A percentile compares a stretch with the other conserved stretches of the same genome.
Conservation (phyloP, 2,797 vertebrate genomes). For the Pseudocheirus occidentalis region DNA sequence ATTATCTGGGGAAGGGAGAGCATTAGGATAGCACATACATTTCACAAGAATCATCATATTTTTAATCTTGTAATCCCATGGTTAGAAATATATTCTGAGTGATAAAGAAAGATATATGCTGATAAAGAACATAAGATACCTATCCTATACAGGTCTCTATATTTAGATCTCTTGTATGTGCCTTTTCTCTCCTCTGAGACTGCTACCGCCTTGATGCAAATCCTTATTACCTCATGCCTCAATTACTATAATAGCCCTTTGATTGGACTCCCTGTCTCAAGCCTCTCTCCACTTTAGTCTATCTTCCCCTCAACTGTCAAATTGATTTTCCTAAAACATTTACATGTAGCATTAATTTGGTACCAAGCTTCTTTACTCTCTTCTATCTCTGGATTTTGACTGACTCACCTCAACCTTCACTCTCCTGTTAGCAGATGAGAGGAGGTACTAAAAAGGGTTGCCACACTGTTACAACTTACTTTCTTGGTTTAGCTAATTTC, state of each 20-base stretch:
- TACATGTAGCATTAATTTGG: background rate
- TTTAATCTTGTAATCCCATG: background rate
- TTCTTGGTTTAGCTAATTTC: background rate
- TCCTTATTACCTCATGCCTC: background rate
- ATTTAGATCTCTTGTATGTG: background rate
- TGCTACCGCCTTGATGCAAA: background rate
- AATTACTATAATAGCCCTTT: background rate
- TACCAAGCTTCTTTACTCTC: background rate
- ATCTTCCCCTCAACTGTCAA: background rate
- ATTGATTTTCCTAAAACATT: background rate
- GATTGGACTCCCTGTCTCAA: background rate
- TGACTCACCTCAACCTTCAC: background rate
- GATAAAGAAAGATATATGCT: too few relatives aligned
- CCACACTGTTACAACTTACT: background rate
- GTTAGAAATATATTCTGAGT: background rate
- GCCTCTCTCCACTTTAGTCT: background rate
- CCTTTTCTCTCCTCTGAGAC: background rate
- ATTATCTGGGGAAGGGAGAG: background rate
- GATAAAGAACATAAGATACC: background rate
- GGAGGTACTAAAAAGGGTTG: background rate
- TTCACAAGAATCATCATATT: background rate
- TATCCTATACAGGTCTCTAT: background rate
- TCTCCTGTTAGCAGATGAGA: background rate
- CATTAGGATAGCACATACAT: background rate
- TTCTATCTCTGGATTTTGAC: background rate